Evolutionary conservation across 1,140 invertebrate genomes (phyloP), one percentile per base, ranked within the genome.

Genomic region (Drosophila ironensis): DNA sequence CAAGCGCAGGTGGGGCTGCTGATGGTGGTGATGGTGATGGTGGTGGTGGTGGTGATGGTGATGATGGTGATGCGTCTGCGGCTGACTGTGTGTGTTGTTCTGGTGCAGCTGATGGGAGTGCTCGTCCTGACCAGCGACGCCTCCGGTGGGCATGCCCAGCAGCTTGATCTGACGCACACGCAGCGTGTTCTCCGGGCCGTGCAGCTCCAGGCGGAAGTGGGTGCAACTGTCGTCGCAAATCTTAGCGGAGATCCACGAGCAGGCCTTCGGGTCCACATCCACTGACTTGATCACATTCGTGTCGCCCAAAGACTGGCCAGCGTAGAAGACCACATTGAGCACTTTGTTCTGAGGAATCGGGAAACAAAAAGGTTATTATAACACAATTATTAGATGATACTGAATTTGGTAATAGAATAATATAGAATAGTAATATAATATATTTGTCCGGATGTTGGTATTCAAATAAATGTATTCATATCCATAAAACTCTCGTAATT

Each of bases 121-220:
- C n/a, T n/a, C n/a, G n/a, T n/a, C n/a, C n/a, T n/a, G 11, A 0
- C 27, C 25, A 22, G 54, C 25, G 20, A 50, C 12, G 19, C 20
- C 35, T 9, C 35, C 51, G 0, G 33, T 87, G 4, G 89, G 88
- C 35, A 87, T 27, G 0, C 89, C 89, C 86, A 64, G 52, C 17
- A 90, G 33, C 59, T 90, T 90, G 6, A 99, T 93, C 90, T 99
- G 98, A 1, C 98, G 92, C 1, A 99, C 93, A 8, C 98, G 92
- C 9, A 98, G 92, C 1, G 96, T 96, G 77, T 97, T 95, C 90
- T 98, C 97, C 0, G 96, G 95, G 0, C 98, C 98, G 87, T 97
- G 97, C 3, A 98, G 88, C 90, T 98, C 97, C 28, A 99, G 90
- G 14, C 95, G 93, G 14, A 97, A 90, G 30, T 90, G 88, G 0